Evolutionary conservation across 2,888 invertebrate genomes (phyloP).

Genomic region (Smittia sp.): DNA sequence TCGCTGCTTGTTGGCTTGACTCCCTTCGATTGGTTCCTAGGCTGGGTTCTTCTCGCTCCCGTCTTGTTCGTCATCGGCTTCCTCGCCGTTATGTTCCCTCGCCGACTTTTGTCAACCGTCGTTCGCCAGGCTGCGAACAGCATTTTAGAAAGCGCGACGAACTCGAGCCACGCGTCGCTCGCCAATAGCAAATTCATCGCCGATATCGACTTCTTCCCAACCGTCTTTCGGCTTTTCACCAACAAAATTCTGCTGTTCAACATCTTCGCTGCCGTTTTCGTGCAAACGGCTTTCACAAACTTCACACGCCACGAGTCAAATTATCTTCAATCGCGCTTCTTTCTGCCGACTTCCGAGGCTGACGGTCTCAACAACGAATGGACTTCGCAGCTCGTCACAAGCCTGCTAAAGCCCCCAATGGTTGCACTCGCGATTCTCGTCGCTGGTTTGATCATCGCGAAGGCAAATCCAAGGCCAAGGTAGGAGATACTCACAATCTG

Average conservation of each 20-base stretch:
- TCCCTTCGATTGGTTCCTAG: conserved; percentile 54
- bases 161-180: conserved; percentile 45
- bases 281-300: conserved; percentile 58
- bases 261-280: conserved; percentile 55
- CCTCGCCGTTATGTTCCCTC: conserved; percentile 59
- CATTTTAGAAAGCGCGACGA: conserved; percentile 54
- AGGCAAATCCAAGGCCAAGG: conserved; percentile 55
- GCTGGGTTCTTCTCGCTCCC: conserved; percentile 56
- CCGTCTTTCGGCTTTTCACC: conserved; percentile 56
- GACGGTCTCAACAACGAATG: conserved; percentile 59
- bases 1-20: conserved; percentile 48
- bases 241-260: conserved; percentile 59
- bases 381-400: conserved; percentile 55
- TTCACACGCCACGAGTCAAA: conserved; percentile 57
- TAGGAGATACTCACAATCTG: conserved; percentile 43
- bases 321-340: conserved; percentile 61
- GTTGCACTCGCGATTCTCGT: conserved; percentile 56
- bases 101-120: conserved; percentile 56
- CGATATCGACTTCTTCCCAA: conserved; percentile 54
- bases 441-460: conserved; percentile 58
- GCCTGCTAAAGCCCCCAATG: conserved; percentile 59
- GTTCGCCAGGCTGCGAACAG: conserved; percentile 59
- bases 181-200: conserved; percentile 49
- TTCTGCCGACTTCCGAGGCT: conserved; percentile 55
- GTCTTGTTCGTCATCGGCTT: conserved; percentile 55